Percentiles rank a stretch among this genome's conserved stretches.
These are phyloP conservation scores for Gadopsis bispinosus DNA, from an alignment of 2,797 vertebrate species.

Conservation along the genomic window DNA sequence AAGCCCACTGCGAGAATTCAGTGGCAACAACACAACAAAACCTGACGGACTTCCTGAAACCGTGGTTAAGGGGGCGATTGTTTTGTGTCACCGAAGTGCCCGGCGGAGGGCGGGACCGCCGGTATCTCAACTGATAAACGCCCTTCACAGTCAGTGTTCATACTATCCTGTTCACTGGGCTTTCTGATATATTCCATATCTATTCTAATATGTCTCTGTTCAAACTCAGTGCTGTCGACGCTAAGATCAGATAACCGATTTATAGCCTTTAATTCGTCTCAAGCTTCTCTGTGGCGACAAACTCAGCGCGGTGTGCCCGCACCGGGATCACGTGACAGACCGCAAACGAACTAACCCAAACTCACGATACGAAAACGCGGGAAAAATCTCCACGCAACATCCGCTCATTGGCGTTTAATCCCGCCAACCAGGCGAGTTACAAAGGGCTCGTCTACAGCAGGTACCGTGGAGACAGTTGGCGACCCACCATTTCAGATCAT, in stretches of 20 bases:
- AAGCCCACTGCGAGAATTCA: conserved; percentile 62
- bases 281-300: accelerated
- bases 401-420: conserved; percentile 61
- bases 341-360: conserved; percentile 67
- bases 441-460: not conserved
- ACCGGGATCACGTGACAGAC: conserved; percentile 5
- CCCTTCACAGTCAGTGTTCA: no score
- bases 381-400: conserved; percentile 79
- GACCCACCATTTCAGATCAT: not conserved
- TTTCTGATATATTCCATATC: not conserved
- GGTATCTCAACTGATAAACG: not conserved
- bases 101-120: not conserved
- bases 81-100: not conserved
- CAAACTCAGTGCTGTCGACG: accelerated
- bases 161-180: accelerated
- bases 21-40: conserved; percentile 69
- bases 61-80: conserved; percentile 29
- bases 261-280: accelerated
- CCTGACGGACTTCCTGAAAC: conserved; percentile 68
- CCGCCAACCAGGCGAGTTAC: not conserved
- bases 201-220: not conserved
- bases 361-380: conserved; percentile 73
- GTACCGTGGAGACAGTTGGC: accelerated
- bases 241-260: accelerated
- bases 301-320: accelerated